Base-by-base conservation (phyloP, 2,888 invertebrate species). In the Oxystoma pomonae region DNA sequence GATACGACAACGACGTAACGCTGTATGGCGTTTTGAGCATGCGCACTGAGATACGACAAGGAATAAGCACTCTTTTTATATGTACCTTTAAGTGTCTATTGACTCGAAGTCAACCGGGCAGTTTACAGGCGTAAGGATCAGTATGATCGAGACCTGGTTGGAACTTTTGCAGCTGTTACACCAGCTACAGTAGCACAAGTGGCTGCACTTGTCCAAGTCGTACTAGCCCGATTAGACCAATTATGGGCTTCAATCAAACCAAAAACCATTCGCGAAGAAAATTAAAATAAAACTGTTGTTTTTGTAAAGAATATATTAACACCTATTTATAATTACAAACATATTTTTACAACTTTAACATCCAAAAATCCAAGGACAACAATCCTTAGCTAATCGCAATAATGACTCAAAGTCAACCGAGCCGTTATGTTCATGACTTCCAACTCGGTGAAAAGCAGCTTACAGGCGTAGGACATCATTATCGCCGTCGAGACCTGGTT, bases 61-160 rank as follows among this genome's bases (percentile, higher is more conserved):
- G n/a, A n/a, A n/a, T n/a, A n/a, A n/a, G n/a, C n/a, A n/a, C n/a
- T n/a, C n/a, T n/a, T n/a, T n/a, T n/a, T n/a, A n/a, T n/a, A n/a
- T n/a, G n/a, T n/a, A n/a, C n/a, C n/a, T n/a, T n/a, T 1, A n/a
- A 51, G 72, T 83, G 71, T 82, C 78, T 90, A 89, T 74, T 90
- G 89, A 72, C 88, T 90, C 20, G 92, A 81, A 49, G 90, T 90
- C 22, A 99, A 84, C 73, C 94, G 87, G 1, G 98, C 69, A 99
- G 84, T 81, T 99, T 99, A 81, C 98, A 98, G 12, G 99, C 99
- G 80, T 99, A 99, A 0, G 99, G 99, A 99, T 97, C 59, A 93
- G 91, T 68, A 99, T 92, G 53, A 92, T 90, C n/a, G 96, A 93
- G 61, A 99, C 94, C 72, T 91, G 88, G 55, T 90, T 90, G 58